Percentiles rank a stretch among this genome's conserved stretches.
Conservation (phyloP, 2,888 invertebrate genomes). For the Gymnoscelis rufifasciata region DNA sequence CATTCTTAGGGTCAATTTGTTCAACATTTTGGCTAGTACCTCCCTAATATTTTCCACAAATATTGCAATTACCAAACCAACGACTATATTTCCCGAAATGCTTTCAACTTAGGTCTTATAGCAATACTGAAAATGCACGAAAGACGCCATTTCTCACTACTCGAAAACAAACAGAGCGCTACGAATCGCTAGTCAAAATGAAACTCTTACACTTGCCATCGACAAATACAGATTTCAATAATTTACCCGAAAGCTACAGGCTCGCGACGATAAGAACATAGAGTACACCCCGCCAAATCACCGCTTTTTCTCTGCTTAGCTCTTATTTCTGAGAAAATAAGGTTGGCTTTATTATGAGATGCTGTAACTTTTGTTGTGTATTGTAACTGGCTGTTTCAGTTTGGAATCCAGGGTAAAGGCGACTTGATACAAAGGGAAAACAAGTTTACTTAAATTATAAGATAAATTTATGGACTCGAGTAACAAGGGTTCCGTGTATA, state of each 20-base stretch:
- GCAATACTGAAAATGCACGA: constrained; percentile 9
- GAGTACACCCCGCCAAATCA: constrained; percentile 26
- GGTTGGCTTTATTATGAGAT: constrained; percentile 7
- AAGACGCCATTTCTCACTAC: constrained; percentile 1
- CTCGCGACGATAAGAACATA: constrained; percentile 44
- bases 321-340: constrained; percentile 5
- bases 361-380: constrained; percentile 12
- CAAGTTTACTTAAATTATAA: too few relatives aligned
- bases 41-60: too few relatives aligned
- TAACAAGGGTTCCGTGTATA: too few relatives aligned
- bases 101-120: too few relatives aligned
- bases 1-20: too few relatives aligned
- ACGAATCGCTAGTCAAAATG: constrained; percentile 27
- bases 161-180: constrained; percentile 1
- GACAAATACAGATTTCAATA: constrained; percentile 50
- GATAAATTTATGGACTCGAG: too few relatives aligned
- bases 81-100: too few relatives aligned
- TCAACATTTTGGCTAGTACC: too few relatives aligned
- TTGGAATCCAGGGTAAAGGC: too few relatives aligned
- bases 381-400: constrained; percentile 49
- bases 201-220: constrained; percentile 39
- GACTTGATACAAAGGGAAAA: too few relatives aligned
- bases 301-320: constrained; percentile 3
- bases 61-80: too few relatives aligned
- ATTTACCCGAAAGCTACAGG: constrained; percentile 45